These are phyloP conservation scores for Troides aeacus DNA, from an alignment of 2,888 invertebrate genomes.

Conservation along the genomic window DNA sequence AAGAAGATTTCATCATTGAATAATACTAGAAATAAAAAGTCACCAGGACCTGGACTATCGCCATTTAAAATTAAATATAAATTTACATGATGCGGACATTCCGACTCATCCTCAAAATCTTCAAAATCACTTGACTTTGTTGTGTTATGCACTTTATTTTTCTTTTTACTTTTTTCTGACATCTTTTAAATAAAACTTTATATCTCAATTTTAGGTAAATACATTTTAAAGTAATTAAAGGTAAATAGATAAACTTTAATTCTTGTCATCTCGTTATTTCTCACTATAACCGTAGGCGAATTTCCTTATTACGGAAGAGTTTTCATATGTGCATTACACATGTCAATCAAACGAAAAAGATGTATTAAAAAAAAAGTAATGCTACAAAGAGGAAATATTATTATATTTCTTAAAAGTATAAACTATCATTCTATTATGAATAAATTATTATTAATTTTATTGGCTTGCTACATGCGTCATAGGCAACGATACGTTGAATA, in stretches of 20 bases:
- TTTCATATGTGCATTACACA: no score
- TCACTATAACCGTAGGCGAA: not conserved
- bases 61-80: constrained; percentile 48
- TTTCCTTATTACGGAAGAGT: no score
- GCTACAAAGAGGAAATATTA: no score
- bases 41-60: constrained; percentile 44
- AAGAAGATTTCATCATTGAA: constrained; percentile 53
- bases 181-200: constrained; percentile 6
- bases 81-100: constrained; percentile 41
- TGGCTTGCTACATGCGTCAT: no score
- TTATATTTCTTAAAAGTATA: no score
- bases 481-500: no score
- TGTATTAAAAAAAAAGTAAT: no score
- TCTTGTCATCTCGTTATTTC: not conserved
- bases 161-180: constrained; percentile 18
- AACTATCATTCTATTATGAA: no score
- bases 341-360: no score
- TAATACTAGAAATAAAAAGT: constrained; percentile 48
- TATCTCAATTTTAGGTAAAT: not conserved
- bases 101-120: constrained; percentile 41
- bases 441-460: no score
- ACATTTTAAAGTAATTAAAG: not conserved
- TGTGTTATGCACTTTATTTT: constrained; percentile 34
- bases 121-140: constrained; percentile 42
- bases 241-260: no score